Evolutionary conservation across 2,888 invertebrate genomes (phyloP).

Genomic region (Drosophila stalkeri): DNA sequence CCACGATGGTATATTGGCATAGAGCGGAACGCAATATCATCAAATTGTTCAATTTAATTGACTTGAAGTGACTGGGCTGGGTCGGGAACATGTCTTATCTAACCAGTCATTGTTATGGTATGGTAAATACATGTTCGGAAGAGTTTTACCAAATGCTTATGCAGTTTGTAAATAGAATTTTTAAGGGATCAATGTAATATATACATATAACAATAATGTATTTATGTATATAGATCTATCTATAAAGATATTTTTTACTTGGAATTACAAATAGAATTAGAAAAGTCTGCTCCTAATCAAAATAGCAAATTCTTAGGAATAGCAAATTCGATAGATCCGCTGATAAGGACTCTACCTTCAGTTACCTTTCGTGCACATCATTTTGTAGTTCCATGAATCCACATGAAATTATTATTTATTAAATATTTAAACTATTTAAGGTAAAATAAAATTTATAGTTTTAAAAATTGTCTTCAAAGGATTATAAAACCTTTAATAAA

Average conservation of each 20-base stretch:
- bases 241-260: neutral
- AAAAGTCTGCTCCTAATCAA: neutral
- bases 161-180: neutral
- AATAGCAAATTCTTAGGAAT: neutral
- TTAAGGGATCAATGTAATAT: neutral
- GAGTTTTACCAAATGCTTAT: conserved; percentile 9
- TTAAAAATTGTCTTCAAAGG: neutral
- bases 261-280: too few species aligned
- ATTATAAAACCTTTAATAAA: neutral
- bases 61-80: conserved; percentile 54
- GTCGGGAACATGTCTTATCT: conserved; percentile 51
- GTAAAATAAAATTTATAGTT: too few species aligned
- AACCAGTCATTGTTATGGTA: conserved; percentile 30
- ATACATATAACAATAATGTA: neutral
- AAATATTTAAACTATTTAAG: too few species aligned
- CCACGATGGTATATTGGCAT: conserved; percentile 19
- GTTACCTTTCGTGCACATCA: neutral
- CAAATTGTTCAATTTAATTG: conserved; percentile 76
- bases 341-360: neutral
- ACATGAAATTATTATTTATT: too few species aligned
- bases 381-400: neutral
- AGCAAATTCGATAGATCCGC: too few species aligned
- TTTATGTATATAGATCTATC: neutral
- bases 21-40: conserved; percentile 37
- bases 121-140: conserved; percentile 15